Percentiles rank a stretch among this genome's conserved stretches.
Evolutionary conservation across 1,140 invertebrate species (phyloP).

Genomic region (Fopius arisanus): DNA sequence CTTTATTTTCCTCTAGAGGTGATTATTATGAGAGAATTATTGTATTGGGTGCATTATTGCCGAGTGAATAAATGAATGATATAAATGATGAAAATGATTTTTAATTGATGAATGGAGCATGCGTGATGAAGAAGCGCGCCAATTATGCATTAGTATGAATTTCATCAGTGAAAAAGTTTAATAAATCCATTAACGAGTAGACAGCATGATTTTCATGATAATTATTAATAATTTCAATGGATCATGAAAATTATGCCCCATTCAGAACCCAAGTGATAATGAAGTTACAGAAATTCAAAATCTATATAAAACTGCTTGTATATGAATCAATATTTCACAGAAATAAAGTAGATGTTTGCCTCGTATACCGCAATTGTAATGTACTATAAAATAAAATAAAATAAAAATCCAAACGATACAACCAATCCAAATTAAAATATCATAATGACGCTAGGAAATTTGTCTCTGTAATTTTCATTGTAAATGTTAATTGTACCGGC

Average conservation of each 20-base stretch:
- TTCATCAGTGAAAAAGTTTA: background rate
- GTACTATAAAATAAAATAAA: conserved; percentile 42
- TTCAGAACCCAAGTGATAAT: conserved; percentile 39
- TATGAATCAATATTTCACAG: conserved; percentile 53
- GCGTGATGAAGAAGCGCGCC: background rate
- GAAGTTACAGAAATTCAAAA: conserved; percentile 42
- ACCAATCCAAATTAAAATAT: conserved; percentile 40
- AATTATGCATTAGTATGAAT: background rate
- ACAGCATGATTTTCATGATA: background rate
- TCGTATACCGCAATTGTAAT: conserved; percentile 46
- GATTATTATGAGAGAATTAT: background rate
- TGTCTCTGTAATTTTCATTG: conserved; percentile 46
- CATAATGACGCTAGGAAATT: background rate
- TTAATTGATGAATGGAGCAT: conserved; percentile 1
- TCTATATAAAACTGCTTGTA: conserved; percentile 57
- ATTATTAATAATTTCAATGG: background rate
- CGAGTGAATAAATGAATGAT: background rate
- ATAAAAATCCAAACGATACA: conserved; percentile 5
- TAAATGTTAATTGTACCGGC: conserved; percentile 53
- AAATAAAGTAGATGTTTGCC: conserved; percentile 57
- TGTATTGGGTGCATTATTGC: background rate
- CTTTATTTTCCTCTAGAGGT: background rate
- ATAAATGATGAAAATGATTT: background rate
- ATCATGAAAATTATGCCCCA: conserved; percentile 21
- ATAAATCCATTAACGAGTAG: background rate